These are phyloP conservation scores for Camponotus fellah DNA, from an alignment of 2,888 invertebrate species.

Conservation along the genomic window DNA sequence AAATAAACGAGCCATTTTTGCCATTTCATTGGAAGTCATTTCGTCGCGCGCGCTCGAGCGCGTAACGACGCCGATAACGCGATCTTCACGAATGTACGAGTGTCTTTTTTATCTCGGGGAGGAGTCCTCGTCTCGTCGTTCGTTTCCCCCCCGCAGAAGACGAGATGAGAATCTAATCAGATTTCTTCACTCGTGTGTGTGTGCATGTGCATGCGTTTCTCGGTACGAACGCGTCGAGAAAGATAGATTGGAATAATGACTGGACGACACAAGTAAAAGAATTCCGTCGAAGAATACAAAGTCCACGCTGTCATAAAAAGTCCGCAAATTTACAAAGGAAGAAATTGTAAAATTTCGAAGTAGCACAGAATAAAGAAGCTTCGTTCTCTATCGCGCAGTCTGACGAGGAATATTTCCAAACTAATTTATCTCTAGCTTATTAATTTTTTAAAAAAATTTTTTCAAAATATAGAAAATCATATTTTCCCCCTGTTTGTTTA, in stretches of 20 bases:
- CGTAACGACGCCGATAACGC: slow-evolving; percentile 48
- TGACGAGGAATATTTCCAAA: neutral
- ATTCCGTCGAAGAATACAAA: neutral
- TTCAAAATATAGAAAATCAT: neutral
- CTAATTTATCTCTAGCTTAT: neutral
- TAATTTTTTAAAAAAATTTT: neutral
- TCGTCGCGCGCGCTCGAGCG: slow-evolving; percentile 33
- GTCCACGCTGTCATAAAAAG: neutral
- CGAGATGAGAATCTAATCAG: slow-evolving; percentile 27
- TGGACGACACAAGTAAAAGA: neutral
- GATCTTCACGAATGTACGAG: slow-evolving; percentile 34
- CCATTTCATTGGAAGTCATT: slow-evolving; percentile 50
- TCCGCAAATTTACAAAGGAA: neutral
- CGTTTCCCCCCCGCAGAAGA: neutral
- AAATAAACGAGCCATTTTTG: slow-evolving; percentile 52
- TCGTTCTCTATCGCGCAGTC: neutral
- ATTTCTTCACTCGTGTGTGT: slow-evolving; percentile 16
- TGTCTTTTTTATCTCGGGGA: slow-evolving; percentile 37
- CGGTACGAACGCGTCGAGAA: slow-evolving; percentile 4
- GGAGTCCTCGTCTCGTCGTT: neutral
- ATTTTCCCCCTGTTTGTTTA: slow-evolving; percentile 15
- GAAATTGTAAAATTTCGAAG: neutral
- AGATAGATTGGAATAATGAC: slow-evolving; percentile 9
- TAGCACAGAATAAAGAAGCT: neutral
- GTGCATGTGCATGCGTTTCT: neutral